Evolutionary conservation across 2,113 vertebrate species (phyloP).

Genomic region (Oncorhynchus gorbuscha): DNA sequence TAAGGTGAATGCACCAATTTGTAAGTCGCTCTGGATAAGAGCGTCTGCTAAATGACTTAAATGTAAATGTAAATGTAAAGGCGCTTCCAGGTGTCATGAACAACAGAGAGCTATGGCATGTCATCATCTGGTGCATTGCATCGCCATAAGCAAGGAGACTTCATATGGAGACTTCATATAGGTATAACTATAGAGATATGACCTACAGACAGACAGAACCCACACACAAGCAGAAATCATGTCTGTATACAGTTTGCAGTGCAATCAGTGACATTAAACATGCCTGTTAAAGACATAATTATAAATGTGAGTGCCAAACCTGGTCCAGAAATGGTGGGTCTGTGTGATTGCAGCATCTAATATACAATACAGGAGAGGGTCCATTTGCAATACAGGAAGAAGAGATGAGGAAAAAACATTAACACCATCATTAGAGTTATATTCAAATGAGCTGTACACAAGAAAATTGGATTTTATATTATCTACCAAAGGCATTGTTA

Average conservation of each 20-base stretch:
- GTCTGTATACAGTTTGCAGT: not conserved
- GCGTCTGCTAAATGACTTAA: no score
- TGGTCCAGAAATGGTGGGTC: not conserved
- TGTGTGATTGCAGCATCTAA: not conserved
- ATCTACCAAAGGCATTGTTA: constrained; percentile 41
- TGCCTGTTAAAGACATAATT: not conserved
- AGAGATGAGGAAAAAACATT: constrained; percentile 29
- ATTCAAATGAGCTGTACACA: constrained; percentile 51
- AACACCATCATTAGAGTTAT: constrained; percentile 50
- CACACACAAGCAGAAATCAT: not conserved
- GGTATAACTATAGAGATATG: no score
- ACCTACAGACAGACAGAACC: not conserved
- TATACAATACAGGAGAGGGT: not conserved
- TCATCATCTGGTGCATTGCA: no score
- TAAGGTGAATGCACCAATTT: no score
- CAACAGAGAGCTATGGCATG: no score
- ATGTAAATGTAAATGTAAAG: no score
- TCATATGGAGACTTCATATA: no score
- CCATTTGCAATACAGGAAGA: not conserved
- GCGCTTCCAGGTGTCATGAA: no score
- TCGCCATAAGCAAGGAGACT: no score
- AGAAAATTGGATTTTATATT: constrained; percentile 47
- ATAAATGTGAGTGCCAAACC: not conserved
- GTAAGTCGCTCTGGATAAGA: no score
- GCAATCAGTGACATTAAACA: not conserved